Evolutionary conservation across 2,888 invertebrate species (phyloP).

Genomic region (Hemaris fuciformis): DNA sequence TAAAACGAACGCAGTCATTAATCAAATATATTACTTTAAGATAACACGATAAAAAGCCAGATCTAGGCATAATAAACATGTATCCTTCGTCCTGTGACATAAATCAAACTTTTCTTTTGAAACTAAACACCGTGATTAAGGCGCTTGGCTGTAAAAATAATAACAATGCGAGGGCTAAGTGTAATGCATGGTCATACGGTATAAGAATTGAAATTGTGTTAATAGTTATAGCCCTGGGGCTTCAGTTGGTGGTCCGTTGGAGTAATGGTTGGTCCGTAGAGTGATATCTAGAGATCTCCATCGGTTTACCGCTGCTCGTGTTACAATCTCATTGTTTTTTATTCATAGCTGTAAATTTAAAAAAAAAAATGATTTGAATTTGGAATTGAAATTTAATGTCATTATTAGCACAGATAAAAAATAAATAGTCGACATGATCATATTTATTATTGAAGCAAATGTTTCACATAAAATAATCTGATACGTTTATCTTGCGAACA

Average conservation of each 20-base stretch:
- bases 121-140: constrained; percentile 43
- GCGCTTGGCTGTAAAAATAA: constrained; percentile 34
- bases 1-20: neutral
- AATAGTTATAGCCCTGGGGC: constrained; percentile 10
- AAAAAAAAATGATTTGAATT: neutral
- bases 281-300: neutral
- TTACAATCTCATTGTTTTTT: neutral
- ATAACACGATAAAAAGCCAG: neutral
- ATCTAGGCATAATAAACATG: constrained; percentile 11
- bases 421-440: neutral
- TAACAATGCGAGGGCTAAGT: constrained; percentile 29
- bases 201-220: constrained; percentile 2
- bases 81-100: constrained; percentile 35
- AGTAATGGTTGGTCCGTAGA: neutral
- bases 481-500: neutral
- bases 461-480: too few species aligned
- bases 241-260: constrained; percentile 41
- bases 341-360: neutral
- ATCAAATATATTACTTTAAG: constrained; percentile 4
- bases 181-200: neutral
- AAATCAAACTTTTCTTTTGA: constrained; percentile 41
- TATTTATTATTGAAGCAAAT: neutral
- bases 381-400: neutral
- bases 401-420: neutral
- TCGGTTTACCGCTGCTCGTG: neutral